Conservation (phyloP, 2,797 vertebrate species). For the Poecile montanus region DNA sequence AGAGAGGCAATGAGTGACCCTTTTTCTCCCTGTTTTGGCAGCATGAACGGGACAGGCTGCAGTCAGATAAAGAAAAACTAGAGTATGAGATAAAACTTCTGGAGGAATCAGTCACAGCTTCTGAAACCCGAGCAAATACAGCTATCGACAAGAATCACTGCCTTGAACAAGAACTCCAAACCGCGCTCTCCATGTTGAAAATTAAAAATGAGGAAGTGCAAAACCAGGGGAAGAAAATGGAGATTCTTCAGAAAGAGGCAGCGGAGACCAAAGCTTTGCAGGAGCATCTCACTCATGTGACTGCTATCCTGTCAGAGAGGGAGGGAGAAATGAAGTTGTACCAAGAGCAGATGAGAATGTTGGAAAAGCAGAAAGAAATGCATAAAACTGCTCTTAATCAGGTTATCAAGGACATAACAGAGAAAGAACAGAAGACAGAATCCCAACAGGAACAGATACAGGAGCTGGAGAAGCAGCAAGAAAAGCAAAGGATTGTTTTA, state of each 20-base stretch:
- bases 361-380: slow-evolving; percentile 69
- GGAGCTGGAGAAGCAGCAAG: slow-evolving; percentile 62
- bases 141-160: slow-evolving; percentile 12
- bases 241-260: slow-evolving; percentile 64
- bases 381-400: slow-evolving; percentile 64
- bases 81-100: slow-evolving; percentile 56
- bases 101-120: slow-evolving; percentile 58
- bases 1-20: background rate
- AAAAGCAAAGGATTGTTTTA: background rate
- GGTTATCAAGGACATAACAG: slow-evolving; percentile 64
- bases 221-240: slow-evolving; percentile 60
- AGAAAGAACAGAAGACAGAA: slow-evolving; percentile 62
- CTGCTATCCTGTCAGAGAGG: slow-evolving; percentile 61
- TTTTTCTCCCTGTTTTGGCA: slow-evolving; percentile 40
- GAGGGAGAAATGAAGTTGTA: slow-evolving; percentile 63
- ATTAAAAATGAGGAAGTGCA: slow-evolving; percentile 67
- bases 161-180: slow-evolving; percentile 73
- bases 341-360: slow-evolving; percentile 36
- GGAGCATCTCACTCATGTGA: slow-evolving; percentile 52
- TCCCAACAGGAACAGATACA: slow-evolving; percentile 60
- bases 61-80: slow-evolving; percentile 57
- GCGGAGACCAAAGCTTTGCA: slow-evolving; percentile 58
- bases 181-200: slow-evolving; percentile 50
- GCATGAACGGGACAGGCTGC: slow-evolving; percentile 62
- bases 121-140: slow-evolving; percentile 53